Evolutionary conservation across 2,888 invertebrate species (phyloP), one percentile per base, ranked within the genome.

Genomic region (Cremastinae sp.): DNA sequence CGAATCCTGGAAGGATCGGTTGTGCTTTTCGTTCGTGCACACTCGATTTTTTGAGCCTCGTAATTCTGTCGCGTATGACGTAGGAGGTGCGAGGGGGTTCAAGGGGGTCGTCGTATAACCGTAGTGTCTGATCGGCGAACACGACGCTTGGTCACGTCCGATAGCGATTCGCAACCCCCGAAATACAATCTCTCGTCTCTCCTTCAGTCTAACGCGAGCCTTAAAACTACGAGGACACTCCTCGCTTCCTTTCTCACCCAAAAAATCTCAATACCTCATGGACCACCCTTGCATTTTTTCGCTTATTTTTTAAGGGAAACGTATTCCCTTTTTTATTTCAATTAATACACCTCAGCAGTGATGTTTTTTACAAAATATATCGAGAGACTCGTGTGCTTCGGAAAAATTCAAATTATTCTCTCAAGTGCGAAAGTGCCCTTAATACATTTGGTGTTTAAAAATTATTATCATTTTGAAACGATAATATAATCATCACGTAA

Each of bases 151-250:
- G 75, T 76, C 75, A 76, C 75, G 75, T 76, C 68, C 82, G 80
- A 82, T 80, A 82, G 83, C 80, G 79, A 82, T 82, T 83, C 80
- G 83, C 81, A 83, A 80, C 82, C 81, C 82, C 81, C 78, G 78
- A 79, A 79, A 80, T 45, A 76, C 75, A 76, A 76, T 65, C 75
- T 53, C 75, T 58, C 41, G 41, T 41, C 73, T 59, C 76, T 75
- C 70, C 76, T 78, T 80, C 82, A 82, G 82, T 82, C 75, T 70
- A 75, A 74, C 79, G 76, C 51, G 70, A 79, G 74, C 79, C 79
- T 79, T 64, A 81, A 79, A 78, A 75, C 75, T 59, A 80, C 76
- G 80, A 80, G 78, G 79, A 78, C 73, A 72, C 71, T 75, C 62
- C 28, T 49, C 62, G 49, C 16, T 49, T 14, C 69, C 39, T 20